phyloP scores from a whole-genome alignment of 2,797 vertebrate species.

The Rhynchotus rufescens region DNA sequence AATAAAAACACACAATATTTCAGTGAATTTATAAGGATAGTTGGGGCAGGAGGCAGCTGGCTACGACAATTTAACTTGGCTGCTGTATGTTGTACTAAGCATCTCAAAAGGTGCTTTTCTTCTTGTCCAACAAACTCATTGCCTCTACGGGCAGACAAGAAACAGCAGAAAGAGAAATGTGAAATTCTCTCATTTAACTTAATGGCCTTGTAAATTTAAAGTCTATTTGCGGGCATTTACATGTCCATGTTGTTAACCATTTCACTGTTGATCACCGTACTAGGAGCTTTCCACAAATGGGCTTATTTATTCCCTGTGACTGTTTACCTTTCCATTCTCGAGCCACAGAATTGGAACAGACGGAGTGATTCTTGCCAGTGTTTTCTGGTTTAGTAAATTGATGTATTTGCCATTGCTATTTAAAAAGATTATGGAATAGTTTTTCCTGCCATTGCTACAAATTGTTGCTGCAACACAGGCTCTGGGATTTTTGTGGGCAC shows the following conservation, averaged over 20 bases:
- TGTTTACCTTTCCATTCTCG: not conserved
- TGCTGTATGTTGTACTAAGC: accelerated
- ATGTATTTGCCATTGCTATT: slow-evolving; percentile 35
- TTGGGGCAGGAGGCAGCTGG: not conserved
- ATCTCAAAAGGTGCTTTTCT: not conserved
- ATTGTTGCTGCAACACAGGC: not conserved
- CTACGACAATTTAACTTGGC: not conserved
- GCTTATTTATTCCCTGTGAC: not conserved
- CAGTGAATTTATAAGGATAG: not conserved
- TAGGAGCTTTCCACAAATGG: not conserved
- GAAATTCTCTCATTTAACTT: not conserved
- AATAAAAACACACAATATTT: not conserved
- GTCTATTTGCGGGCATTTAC: not conserved
- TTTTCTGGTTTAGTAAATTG: slow-evolving; percentile 28
- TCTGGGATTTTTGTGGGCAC: slow-evolving; percentile 52
- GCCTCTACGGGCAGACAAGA: not conserved
- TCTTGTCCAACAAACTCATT: not conserved
- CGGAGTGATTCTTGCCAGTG: not conserved
- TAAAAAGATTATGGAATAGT: slow-evolving; percentile 48
- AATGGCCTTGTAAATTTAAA: not conserved
- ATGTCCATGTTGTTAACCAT: not conserved
- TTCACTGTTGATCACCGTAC: not conserved
- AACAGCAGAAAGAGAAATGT: not conserved
- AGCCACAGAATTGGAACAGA: not conserved
- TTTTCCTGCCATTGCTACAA: slow-evolving; percentile 40